Conservation (phyloP, 2,113 vertebrate species). For the Gymnarchus niloticus region DNA sequence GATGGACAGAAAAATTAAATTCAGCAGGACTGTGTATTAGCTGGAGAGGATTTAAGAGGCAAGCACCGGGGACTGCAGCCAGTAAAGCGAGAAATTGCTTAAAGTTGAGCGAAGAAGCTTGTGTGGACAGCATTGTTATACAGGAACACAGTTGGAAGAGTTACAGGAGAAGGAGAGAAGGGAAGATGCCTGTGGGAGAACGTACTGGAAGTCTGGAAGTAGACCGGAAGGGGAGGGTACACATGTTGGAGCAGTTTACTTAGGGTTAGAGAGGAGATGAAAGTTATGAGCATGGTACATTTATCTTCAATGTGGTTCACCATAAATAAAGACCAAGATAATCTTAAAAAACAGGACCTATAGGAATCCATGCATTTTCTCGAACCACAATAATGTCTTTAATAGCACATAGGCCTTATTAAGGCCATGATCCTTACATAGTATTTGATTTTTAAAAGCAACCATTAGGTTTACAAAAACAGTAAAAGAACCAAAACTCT, state of each 20-base stretch:
- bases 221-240: not conserved
- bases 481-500: too few species aligned
- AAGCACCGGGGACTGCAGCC: not conserved
- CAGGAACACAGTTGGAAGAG: not conserved
- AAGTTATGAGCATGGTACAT: too few species aligned
- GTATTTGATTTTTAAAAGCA: too few species aligned
- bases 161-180: not conserved
- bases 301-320: not conserved
- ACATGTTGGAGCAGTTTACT: not conserved
- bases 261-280: not conserved
- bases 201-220: not conserved
- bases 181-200: not conserved
- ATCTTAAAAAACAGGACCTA: not conserved
- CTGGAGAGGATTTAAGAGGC: not conserved
- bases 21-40: slow-evolving; percentile 6
- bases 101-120: not conserved
- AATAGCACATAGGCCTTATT: not conserved
- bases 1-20: not conserved
- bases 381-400: not conserved
- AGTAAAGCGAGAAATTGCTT: slow-evolving; percentile 15
- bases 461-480: too few species aligned
- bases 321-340: not conserved
- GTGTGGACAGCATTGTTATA: not conserved
- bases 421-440: too few species aligned
- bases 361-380: not conserved